Evolutionary conservation across 1,140 invertebrate genomes (phyloP).

Genomic region (Micrasema longulum): DNA sequence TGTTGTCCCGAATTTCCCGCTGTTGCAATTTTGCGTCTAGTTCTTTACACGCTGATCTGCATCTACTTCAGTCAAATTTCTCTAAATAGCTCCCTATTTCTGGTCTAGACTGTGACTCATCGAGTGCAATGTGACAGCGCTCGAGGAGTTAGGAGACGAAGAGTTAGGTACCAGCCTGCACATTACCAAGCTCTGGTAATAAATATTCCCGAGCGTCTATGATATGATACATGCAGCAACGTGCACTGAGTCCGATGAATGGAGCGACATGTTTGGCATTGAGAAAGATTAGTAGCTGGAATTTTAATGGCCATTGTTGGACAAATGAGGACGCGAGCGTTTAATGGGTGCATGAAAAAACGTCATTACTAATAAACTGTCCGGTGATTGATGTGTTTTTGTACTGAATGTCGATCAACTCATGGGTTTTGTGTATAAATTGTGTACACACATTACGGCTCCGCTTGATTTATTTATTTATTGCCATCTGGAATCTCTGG

Average conservation of each 20-base stretch:
- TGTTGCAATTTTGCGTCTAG: not conserved
- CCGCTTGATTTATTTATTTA: too few species aligned
- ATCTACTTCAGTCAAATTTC: slow-evolving; percentile 11
- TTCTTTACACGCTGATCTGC: not conserved
- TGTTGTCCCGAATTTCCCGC: too few species aligned
- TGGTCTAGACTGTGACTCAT: not conserved
- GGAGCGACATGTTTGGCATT: slow-evolving; percentile 20
- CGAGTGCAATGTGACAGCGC: not conserved
- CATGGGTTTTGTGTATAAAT: too few species aligned
- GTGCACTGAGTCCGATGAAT: slow-evolving; percentile 6
- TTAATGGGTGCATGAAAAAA: slow-evolving; percentile 13
- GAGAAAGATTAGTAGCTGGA: slow-evolving; percentile 23
- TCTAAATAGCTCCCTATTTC: slow-evolving; percentile 16
- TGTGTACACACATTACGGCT: too few species aligned
- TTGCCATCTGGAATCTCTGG: too few species aligned
- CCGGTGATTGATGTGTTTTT: slow-evolving; percentile 22
- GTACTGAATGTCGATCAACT: too few species aligned
- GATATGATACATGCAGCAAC: not conserved
- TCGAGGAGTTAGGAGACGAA: not conserved
- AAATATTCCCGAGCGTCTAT: not conserved
- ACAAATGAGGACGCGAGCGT: slow-evolving; percentile 14
- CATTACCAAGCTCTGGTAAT: too few species aligned
- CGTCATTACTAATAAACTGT: slow-evolving; percentile 21
- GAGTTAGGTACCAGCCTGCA: too few species aligned
- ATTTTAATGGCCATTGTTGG: slow-evolving; percentile 30